Base-by-base conservation (phyloP, 2,797 vertebrate genomes). In the Acanthurus lineatus region DNA sequence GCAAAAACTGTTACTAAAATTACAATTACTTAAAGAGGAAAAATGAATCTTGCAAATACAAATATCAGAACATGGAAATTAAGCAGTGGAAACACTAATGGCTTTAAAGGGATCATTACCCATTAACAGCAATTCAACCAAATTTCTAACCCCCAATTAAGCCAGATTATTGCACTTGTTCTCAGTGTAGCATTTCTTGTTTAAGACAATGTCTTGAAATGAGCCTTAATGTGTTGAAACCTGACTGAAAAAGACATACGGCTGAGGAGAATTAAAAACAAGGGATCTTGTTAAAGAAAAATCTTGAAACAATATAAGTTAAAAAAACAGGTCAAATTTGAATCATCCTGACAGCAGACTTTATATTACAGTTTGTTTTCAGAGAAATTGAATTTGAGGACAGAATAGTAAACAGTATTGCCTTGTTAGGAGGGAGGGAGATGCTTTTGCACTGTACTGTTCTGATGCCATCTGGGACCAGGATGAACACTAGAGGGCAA, bases 401-500 rank as follows among this genome's bases (percentile, higher is more conserved):
- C 8, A 4, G 15, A 38, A 49, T 42, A 38, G 25, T 10, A 66
- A n/a, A 19, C 9, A 6, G 45, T 25, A 48, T 12, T 25, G 7
- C 32, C 15, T 51, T 60, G 19, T 68, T 54, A 42, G 58, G 61
- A 35, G 25, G 25, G 25, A 69, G 54, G 45, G 51, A 57, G 65
- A 49, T 25, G 60, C 75, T 79, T 85, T 69, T 89, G 67, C 76
- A 64, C 19, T 77, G 49, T 77, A 86, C 61, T 76, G 58, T 83
- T 88, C 47, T 68, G 17, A 49, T 81, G 74, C 81, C 89, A 85
- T 76, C 62, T 77, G 81, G 83, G 86, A 88, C 63, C 9, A 14
- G 6, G 69, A 71, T 92, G 89, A 94, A 88, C 95, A 96, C 95
- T 94, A 95, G 95, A 92, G 94, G 95, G 95, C 95, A 95, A 87